A percentile compares a stretch with the other conserved stretches of the same genome.
Evolutionary conservation across 2,797 vertebrate genomes (phyloP).

Genomic region (Tangara arthus): DNA sequence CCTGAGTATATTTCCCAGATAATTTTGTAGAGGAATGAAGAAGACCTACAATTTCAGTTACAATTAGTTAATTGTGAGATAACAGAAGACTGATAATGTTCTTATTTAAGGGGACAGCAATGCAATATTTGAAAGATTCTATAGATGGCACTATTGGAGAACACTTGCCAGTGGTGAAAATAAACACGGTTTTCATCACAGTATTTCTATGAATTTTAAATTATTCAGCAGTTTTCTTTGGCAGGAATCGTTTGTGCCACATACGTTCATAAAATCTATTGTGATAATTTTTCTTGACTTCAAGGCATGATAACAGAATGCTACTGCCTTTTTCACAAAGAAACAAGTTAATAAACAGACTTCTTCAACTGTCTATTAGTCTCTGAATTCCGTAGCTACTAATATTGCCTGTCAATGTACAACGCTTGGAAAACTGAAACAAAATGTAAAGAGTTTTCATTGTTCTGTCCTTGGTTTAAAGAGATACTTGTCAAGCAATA

Average conservation of each 20-base stretch:
- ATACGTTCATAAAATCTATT: background rate
- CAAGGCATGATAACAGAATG: background rate
- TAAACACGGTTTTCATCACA: background rate
- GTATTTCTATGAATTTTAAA: background rate
- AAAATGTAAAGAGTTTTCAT: background rate
- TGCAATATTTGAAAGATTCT: background rate
- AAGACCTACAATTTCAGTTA: background rate
- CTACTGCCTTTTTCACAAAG: background rate
- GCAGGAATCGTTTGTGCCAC: background rate
- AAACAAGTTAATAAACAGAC: background rate
- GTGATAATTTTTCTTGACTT: background rate
- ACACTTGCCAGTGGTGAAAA: background rate
- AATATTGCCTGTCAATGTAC: background rate
- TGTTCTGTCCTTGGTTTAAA: background rate
- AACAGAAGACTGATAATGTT: background rate
- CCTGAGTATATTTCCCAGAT: background rate
- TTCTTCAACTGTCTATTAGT: background rate
- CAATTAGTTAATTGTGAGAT: background rate
- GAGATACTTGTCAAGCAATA: background rate
- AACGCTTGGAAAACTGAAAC: background rate
- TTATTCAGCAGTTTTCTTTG: background rate
- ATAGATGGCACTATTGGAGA: constrained; percentile 45
- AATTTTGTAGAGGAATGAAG: background rate
- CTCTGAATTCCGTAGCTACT: background rate
- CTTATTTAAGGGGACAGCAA: background rate